A percentile compares a stretch with the other conserved stretches of the same genome.
These are phyloP conservation scores for pig (Sus scrofa) DNA, from an alignment of 2,113 vertebrate species.

Conservation along the genomic window DNA sequence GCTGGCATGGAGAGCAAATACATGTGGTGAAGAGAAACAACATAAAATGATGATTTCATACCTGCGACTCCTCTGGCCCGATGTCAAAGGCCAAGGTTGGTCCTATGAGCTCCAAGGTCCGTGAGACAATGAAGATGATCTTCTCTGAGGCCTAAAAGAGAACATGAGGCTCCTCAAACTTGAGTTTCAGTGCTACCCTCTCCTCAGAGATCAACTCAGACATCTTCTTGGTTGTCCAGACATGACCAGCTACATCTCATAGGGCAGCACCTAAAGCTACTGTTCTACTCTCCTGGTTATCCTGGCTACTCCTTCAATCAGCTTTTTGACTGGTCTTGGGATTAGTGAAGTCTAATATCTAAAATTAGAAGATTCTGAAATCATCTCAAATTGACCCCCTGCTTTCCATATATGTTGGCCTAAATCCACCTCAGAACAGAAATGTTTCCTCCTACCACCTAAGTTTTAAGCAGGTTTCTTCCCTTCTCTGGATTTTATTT, in stretches of 20 bases:
- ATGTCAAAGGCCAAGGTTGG: not conserved
- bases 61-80: not conserved
- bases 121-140: not conserved
- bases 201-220: not conserved
- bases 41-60: not conserved
- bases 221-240: not conserved
- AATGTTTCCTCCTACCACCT: not conserved
- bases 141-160: not conserved
- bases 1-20: not conserved
- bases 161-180: not conserved
- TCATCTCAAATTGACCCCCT: not conserved
- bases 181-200: not conserved
- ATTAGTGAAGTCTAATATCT: not conserved
- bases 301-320: not conserved
- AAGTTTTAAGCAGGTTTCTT: not conserved
- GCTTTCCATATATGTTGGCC: conserved; percentile 8
- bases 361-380: conserved; percentile 15
- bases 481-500: conserved; percentile 21
- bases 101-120: not conserved
- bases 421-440: not conserved
- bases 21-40: not conserved
- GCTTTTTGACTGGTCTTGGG: not conserved
- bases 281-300: not conserved
- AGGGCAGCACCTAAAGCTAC: not conserved
- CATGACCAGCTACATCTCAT: not conserved